These are phyloP conservation scores for Calliscelio sp. DNA, from an alignment of 2,888 invertebrate species.

Conservation along the genomic window DNA sequence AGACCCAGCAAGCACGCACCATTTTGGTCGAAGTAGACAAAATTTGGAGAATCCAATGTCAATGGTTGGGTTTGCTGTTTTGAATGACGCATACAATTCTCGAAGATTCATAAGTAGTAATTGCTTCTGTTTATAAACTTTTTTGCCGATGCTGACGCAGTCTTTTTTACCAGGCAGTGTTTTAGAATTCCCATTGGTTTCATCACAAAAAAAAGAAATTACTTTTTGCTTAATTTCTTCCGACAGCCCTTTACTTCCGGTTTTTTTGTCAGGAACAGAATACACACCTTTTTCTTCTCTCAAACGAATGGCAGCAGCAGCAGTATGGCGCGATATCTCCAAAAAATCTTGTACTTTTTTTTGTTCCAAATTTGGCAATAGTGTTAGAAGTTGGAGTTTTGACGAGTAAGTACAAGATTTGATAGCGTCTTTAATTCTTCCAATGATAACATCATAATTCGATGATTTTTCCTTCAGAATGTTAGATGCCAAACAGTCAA, in stretches of 20 bases:
- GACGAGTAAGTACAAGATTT: slow-evolving; percentile 21
- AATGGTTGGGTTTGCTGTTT: slow-evolving; percentile 1
- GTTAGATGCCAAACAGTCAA: slow-evolving; percentile 21
- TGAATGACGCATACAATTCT: slow-evolving; percentile 43
- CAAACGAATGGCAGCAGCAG: slow-evolving; percentile 30
- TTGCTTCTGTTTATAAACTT: slow-evolving; percentile 35
- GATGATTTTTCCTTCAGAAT: slow-evolving; percentile 18
- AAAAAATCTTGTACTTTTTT: slow-evolving; percentile 32
- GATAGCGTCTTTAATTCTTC: slow-evolving; percentile 17
- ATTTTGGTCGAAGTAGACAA: slow-evolving; percentile 47
- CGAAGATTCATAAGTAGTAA: slow-evolving; percentile 39
- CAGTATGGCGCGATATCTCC: slow-evolving; percentile 22
- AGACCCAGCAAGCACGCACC: slow-evolving; percentile 51
- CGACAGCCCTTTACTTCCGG: slow-evolving; percentile 16
- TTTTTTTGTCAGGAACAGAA: slow-evolving; percentile 15
- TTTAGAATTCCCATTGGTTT: slow-evolving; percentile 36
- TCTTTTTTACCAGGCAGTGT: slow-evolving; percentile 38
- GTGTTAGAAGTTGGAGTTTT: slow-evolving; percentile 29
- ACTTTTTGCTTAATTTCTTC: slow-evolving; percentile 28
- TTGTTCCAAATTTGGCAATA: slow-evolving; percentile 35
- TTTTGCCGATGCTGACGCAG: slow-evolving; percentile 37
- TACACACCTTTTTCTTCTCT: slow-evolving; percentile 30
- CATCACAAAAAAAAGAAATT: slow-evolving; percentile 28
- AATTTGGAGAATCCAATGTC: slow-evolving; percentile 44
- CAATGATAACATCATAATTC: slow-evolving; percentile 27